Evolutionary conservation across 2,888 invertebrate species (phyloP), one percentile per base, ranked within the genome.

Genomic region (Digitonthophagus gazella): DNA sequence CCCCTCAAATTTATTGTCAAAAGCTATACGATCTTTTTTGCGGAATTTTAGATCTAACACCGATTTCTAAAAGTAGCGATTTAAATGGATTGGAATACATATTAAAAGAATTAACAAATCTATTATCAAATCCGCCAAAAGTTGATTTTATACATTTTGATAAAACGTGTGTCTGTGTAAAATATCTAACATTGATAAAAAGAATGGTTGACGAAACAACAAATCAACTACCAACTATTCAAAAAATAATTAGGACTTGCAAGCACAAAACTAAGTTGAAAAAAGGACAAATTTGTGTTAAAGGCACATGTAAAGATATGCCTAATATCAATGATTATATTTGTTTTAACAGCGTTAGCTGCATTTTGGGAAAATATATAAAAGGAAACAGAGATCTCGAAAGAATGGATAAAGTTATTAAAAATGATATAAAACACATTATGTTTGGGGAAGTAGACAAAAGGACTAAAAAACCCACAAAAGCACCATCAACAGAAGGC

Each of bases 231-330:
- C 18, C 16, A 2, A 0, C 15, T 4, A 61, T 61, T 14, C 18
- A 61, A 14, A 61, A 61, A 20, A 14, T 18, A 4, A 18, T 61
- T n/a, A 61, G 14, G 2, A 20, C 61, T n/a, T 61, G 61, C 61
- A 61, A 61, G 19, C 61, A 61, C 18, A 61, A 61, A 14, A 61
- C 20, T 1, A 61, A n/a, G n/a, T n/a, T n/a, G n/a, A n/a, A 18
- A 20, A 61, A 61, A 18, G 61, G 61, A 11, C 61, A 61, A 20
- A 19, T 61, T 15, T 61, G 61, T 8, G 18, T 19, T 5, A 61
- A 18, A 19, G 61, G 61, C 15, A 20, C n/a, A 4, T 61, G 61
- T 8, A 3, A 20, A 2, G 6, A 16, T 4, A 61, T 20, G 16
- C 61, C 61, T 2, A 61, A 61, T 14, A 6, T 61, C 0, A 19